phyloP scores from a whole-genome alignment of 2,888 invertebrate species.

The Pelosia muscerda region DNA sequence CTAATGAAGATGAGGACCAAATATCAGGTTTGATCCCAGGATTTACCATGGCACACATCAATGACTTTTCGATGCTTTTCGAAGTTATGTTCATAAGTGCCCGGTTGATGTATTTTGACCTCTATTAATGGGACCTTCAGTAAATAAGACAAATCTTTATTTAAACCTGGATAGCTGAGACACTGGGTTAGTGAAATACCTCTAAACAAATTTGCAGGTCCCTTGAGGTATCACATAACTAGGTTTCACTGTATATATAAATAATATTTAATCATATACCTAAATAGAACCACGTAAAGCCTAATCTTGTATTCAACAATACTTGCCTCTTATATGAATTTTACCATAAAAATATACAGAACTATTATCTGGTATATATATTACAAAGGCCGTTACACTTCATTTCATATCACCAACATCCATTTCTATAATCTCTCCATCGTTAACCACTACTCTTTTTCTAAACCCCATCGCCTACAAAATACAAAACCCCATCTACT shows the following conservation, averaged over 20 bases:
- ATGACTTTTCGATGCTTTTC: no score
- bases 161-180: no score
- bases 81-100: no score
- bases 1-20: no score
- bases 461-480: constrained; percentile 14
- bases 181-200: no score
- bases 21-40: no score
- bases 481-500: constrained; percentile 29
- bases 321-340: neutral
- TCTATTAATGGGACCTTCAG: no score
- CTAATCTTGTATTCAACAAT: neutral
- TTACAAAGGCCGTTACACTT: neutral
- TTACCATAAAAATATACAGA: neutral
- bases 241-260: neutral
- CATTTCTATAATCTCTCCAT: constrained; percentile 5
- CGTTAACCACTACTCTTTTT: neutral
- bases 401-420: constrained; percentile 16
- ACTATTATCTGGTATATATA: neutral
- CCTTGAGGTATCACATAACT: no score
- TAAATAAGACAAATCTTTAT: no score
- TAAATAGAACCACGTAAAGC: neutral
- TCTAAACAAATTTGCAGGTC: no score
- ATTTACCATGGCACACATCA: no score
- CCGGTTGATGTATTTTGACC: no score
- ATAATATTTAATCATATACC: neutral